These are phyloP conservation scores for Tragulus kanchil DNA, from an alignment of 2,113 vertebrate species.

Conservation along the genomic window DNA sequence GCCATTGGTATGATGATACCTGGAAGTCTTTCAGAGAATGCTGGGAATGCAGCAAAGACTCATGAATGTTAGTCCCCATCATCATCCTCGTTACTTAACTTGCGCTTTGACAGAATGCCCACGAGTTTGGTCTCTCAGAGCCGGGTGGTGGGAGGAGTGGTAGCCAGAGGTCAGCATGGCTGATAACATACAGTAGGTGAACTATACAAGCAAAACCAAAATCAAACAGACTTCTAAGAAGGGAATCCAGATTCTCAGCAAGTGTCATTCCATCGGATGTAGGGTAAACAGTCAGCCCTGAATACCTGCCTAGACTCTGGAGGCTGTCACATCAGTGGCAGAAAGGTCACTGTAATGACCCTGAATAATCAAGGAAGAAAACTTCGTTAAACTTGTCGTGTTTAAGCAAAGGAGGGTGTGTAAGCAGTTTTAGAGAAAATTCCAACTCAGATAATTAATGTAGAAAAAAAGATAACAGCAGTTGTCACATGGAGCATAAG, in stretches of 20 bases:
- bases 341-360: background rate
- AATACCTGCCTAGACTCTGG: background rate
- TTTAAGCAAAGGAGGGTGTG: background rate
- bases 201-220: background rate
- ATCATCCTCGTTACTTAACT: background rate
- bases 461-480: background rate
- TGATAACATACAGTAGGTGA: background rate
- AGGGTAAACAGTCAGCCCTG: background rate
- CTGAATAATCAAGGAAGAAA: background rate
- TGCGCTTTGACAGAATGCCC: background rate
- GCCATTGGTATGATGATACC: background rate
- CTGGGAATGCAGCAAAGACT: background rate
- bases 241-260: background rate
- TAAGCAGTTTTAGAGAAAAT: background rate
- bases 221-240: background rate
- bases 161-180: background rate
- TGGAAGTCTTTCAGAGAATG: background rate
- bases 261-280: background rate
- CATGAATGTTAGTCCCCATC: accelerated
- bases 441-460: background rate
- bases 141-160: background rate
- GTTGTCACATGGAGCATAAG: background rate
- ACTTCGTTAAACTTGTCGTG: background rate
- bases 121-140: background rate
- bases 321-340: no score